These are phyloP conservation scores for Onychomys arenicola DNA, from an alignment of 2,797 vertebrate genomes.

Conservation along the genomic window DNA sequence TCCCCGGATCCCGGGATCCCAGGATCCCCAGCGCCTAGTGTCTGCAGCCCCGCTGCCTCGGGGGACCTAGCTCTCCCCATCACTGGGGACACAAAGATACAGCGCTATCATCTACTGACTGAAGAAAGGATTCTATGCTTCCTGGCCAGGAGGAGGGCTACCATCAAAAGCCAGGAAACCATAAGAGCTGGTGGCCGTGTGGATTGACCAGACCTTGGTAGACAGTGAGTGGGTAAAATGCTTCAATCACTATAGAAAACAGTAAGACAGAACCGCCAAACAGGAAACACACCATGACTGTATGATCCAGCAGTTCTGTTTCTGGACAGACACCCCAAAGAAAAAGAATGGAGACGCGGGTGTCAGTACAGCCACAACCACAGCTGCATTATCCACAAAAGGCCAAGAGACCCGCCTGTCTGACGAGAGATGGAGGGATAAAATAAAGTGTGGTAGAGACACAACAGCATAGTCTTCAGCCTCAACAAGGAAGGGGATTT, in stretches of 20 bases:
- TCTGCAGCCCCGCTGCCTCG: background rate
- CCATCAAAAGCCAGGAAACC: background rate
- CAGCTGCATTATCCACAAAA: background rate
- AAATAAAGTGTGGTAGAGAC: too few relatives aligned
- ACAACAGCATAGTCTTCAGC: background rate
- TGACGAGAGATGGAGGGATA: accelerated
- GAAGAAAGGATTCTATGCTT: background rate
- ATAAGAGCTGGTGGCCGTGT: background rate
- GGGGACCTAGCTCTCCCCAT: background rate
- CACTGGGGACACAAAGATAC: background rate
- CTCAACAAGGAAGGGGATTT: background rate
- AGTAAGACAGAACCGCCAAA: accelerated
- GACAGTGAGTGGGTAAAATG: accelerated
- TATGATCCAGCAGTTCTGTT: background rate
- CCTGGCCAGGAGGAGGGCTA: background rate
- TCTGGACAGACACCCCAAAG: background rate
- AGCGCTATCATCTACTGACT: background rate
- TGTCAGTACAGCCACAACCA: accelerated
- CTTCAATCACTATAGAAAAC: accelerated
- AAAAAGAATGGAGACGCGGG: background rate
- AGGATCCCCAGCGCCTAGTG: background rate
- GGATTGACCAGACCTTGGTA: background rate
- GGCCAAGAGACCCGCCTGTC: too few relatives aligned
- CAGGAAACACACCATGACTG: accelerated
- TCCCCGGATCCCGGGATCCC: accelerated